Evolutionary conservation across 1,140 invertebrate species (phyloP).

Genomic region (Diploscapter pachys): DNA sequence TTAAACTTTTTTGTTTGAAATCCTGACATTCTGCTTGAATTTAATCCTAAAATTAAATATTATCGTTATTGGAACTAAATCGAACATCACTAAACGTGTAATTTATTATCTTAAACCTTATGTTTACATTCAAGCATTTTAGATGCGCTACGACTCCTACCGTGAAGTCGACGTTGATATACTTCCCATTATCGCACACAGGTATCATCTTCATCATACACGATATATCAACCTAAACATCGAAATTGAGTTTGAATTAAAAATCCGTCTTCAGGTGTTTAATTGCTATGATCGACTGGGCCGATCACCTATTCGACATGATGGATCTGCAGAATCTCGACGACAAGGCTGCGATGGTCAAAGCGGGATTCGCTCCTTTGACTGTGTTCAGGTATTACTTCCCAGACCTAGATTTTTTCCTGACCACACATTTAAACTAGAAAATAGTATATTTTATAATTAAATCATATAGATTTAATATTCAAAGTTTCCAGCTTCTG

Average conservation of each 20-base stretch:
- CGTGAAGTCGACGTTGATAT: slow-evolving; percentile 47
- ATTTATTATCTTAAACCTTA: no score
- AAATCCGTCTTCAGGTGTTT: slow-evolving; percentile 33
- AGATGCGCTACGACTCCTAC: slow-evolving; percentile 57
- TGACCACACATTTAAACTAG: no score
- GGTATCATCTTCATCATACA: background rate
- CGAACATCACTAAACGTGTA: no score
- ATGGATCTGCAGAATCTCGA: slow-evolving; percentile 54
- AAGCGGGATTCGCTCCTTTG: slow-evolving; percentile 51
- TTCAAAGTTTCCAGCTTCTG: background rate
- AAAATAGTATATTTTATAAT: no score
- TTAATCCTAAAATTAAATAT: no score
- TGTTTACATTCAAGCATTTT: slow-evolving; percentile 19
- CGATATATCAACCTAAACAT: background rate
- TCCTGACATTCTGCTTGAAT: background rate
- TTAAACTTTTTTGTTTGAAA: slow-evolving; percentile 2
- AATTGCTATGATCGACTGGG: slow-evolving; percentile 56
- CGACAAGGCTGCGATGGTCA: slow-evolving; percentile 55
- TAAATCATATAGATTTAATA: no score
- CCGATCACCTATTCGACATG: slow-evolving; percentile 55
- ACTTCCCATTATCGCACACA: slow-evolving; percentile 48
- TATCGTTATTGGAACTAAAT: no score
- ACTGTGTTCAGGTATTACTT: slow-evolving; percentile 29
- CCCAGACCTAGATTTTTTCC: background rate
- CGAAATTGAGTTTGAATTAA: background rate